Evolutionary conservation across 2,888 invertebrate genomes (phyloP).

Genomic region (Camptogramma bilineatum): DNA sequence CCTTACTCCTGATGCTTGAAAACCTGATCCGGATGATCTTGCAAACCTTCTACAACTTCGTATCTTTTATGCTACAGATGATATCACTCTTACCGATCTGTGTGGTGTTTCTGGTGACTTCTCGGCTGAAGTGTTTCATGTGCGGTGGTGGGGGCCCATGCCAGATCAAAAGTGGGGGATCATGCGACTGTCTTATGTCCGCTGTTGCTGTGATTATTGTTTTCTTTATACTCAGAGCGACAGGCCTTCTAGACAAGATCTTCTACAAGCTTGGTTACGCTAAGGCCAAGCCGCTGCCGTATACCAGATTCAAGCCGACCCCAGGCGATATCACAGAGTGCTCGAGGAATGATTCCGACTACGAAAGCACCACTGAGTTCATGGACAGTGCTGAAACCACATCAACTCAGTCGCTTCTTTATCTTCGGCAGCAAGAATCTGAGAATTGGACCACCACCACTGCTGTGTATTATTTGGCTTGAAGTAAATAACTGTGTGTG

Average conservation of each 20-base stretch:
- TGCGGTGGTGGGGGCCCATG: slow-evolving; percentile 73
- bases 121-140: slow-evolving; percentile 69
- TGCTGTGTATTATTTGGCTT: too few relatives aligned
- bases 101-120: slow-evolving; percentile 66
- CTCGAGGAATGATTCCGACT: slow-evolving; percentile 59
- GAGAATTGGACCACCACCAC: too few relatives aligned
- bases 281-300: slow-evolving; percentile 49
- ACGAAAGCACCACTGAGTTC: background rate
- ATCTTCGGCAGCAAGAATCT: too few relatives aligned
- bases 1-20: slow-evolving; percentile 72
- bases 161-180: slow-evolving; percentile 65
- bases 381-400: background rate
- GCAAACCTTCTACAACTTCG: slow-evolving; percentile 72
- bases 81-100: slow-evolving; percentile 74
- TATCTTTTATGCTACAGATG: slow-evolving; percentile 72
- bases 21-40: slow-evolving; percentile 72
- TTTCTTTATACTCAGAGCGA: slow-evolving; percentile 69
- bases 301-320: slow-evolving; percentile 58
- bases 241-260: slow-evolving; percentile 69
- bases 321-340: slow-evolving; percentile 67
- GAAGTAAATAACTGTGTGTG: background rate
- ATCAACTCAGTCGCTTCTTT: too few relatives aligned
- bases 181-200: slow-evolving; percentile 72
- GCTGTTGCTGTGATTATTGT: slow-evolving; percentile 62
- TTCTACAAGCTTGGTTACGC: slow-evolving; percentile 71